Conservation (phyloP, 2,113 vertebrate species). For the Gobio gobio region DNA sequence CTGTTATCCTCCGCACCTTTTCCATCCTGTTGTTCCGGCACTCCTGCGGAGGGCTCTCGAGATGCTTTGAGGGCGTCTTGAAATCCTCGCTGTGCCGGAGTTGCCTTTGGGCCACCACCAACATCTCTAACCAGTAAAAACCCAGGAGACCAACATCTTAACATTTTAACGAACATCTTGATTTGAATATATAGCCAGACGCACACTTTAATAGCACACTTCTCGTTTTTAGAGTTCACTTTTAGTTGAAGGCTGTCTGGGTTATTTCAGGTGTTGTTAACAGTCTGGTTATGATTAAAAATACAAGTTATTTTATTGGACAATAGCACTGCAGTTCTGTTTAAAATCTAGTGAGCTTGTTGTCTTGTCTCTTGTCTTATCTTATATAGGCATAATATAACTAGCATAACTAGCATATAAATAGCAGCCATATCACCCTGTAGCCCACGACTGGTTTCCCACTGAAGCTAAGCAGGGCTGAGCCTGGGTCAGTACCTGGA, state of each 20-base stretch:
- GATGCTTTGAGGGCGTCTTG: slow-evolving; percentile 8
- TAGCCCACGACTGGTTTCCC: no score
- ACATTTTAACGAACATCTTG: slow-evolving; percentile 4
- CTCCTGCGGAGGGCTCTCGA: slow-evolving; percentile 25
- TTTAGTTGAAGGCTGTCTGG: background rate
- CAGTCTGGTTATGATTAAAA: background rate
- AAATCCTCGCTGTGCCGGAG: background rate
- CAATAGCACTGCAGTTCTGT: background rate
- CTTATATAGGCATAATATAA: background rate
- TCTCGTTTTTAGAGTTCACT: background rate
- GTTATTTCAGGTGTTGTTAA: slow-evolving; percentile 1
- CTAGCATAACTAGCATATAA: no score
- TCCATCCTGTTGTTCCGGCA: slow-evolving; percentile 34
- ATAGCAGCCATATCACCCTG: no score
- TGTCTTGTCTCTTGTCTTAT: background rate
- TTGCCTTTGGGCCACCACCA: slow-evolving; percentile 30
- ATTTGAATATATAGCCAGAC: background rate
- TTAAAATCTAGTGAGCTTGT: background rate
- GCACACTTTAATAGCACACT: background rate
- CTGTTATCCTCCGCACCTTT: slow-evolving; percentile 27
- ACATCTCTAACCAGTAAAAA: background rate
- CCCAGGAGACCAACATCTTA: background rate
- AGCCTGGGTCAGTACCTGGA: no score
- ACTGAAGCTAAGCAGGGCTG: no score
- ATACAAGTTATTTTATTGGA: background rate